These are phyloP conservation scores for Tetraodon nigroviridis DNA, from an alignment of 2,113 vertebrate species.

Conservation along the genomic window DNA sequence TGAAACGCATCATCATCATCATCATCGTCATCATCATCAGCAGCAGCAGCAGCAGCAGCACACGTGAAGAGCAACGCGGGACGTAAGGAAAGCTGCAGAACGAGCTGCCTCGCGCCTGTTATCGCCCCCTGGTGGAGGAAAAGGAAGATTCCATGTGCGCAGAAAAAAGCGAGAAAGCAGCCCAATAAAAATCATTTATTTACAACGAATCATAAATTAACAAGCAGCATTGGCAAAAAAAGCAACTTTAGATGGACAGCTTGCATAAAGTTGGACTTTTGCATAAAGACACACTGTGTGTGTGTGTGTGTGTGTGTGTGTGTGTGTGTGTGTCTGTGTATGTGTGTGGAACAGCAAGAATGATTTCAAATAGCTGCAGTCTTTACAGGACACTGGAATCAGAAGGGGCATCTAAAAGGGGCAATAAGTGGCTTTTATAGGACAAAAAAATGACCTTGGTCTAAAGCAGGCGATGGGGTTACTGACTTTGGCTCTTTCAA, in stretches of 20 bases:
- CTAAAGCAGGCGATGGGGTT: too few species aligned
- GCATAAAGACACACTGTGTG: constrained; percentile 88
- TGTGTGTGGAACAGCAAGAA: constrained; percentile 74
- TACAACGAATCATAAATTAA: constrained; percentile 97
- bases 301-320: too few species aligned
- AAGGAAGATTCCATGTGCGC: too few species aligned
- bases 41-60: too few species aligned
- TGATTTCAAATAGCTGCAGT: constrained; percentile 55
- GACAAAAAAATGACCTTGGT: too few species aligned
- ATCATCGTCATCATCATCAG: too few species aligned
- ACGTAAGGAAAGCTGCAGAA: constrained; percentile 10
- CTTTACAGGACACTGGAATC: too few species aligned
- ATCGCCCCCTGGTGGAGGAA: too few species aligned
- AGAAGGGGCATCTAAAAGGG: neutral
- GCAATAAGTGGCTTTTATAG: neutral
- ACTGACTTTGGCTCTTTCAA: too few species aligned
- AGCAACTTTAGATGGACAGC: constrained; percentile 87
- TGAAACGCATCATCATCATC: too few species aligned
- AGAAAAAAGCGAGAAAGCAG: constrained; percentile 13
- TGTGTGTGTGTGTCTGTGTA: too few species aligned
- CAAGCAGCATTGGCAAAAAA: constrained; percentile 94
- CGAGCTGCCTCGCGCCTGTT: neutral
- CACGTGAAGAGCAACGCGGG: too few species aligned
- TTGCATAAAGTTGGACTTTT: constrained; percentile 91
- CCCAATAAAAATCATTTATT: constrained; percentile 84